A percentile compares a stretch with the other conserved stretches of the same genome.
Conservation (phyloP, 2,113 vertebrate species). For the Tetraodon nigroviridis region DNA sequence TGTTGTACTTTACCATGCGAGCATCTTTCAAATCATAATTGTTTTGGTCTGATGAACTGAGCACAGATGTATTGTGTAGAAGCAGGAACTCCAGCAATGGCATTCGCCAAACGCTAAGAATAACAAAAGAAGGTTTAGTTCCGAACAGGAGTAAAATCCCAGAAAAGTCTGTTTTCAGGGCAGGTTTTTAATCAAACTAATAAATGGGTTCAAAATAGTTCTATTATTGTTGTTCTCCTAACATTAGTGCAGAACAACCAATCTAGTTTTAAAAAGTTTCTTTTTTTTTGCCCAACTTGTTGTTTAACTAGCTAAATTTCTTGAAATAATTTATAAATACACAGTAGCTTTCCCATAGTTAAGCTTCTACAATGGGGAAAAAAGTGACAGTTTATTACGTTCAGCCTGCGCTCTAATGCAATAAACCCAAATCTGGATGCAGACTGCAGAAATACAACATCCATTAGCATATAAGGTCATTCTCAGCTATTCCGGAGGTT, state of each 20-base stretch:
- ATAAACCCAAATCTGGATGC: conserved; percentile 22
- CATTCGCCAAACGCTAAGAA: neutral
- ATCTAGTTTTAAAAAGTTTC: conserved; percentile 3
- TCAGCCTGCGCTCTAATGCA: conserved; percentile 13
- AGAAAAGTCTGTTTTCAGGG: conserved; percentile 2
- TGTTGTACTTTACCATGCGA: conserved; percentile 42
- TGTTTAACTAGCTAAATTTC: no score
- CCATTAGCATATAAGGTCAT: conserved; percentile 44
- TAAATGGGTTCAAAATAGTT: conserved; percentile 6
- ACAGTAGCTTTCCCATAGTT: conserved; percentile 19
- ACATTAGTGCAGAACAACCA: neutral
- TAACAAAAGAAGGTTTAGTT: conserved; percentile 17
- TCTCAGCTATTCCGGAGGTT: conserved; percentile 17
- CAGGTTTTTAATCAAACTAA: neutral
- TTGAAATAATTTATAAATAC: conserved; percentile 29
- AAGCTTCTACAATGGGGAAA: conserved; percentile 8
- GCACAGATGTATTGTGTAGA: conserved; percentile 8
- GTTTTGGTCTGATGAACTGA: conserved; percentile 33
- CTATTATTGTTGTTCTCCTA: neutral
- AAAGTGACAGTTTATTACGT: conserved; percentile 20
- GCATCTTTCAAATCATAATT: conserved; percentile 43
- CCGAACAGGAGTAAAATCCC: neutral
- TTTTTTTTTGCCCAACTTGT: conserved; percentile 6
- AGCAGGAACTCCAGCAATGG: conserved; percentile 9
- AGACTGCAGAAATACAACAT: conserved; percentile 11